Evolutionary conservation across 2,888 invertebrate species (phyloP), one percentile per base, ranked within the genome.

Genomic region (Andrena camellia): DNA sequence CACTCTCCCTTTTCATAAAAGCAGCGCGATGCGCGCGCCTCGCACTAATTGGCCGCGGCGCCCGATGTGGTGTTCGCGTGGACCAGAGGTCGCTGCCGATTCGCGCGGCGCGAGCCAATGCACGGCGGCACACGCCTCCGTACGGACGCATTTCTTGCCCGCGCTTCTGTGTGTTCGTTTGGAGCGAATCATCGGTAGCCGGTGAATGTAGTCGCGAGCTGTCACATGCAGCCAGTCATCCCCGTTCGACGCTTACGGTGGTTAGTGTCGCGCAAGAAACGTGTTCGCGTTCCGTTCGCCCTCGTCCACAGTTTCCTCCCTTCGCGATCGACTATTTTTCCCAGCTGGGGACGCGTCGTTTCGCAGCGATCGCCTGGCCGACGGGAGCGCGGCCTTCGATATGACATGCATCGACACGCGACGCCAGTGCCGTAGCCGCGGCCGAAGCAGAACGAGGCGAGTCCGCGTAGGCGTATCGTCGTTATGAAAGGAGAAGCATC

Each of bases 151-250:
- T 13, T 13, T 42, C 42, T 42, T 5, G 17, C 13, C 42, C 42
- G 42, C 42, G 42, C 42, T 17, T 42, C 42, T 42, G 42, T 17
- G 6, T 29, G 31, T 10, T 23, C 59, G 72, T 78, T 74, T 73
- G 70, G 31, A 7, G 8, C 4, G 5, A 5, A 1, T 20, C 13
- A 4, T 52, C 57, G 60, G n/a, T 66, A 72, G 48, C 73, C 78
- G 67, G 63, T 78, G 85, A 87, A 83, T 20, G n/a, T 72, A 75
- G 84, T 57, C 13, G 23, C 59, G 26, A 72, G 63, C 54, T 52
- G 88, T 90, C 90, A 90, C 90, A 90, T 89, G 89, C 87, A 86
- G 84, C 84, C 88, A 90, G 90, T 89, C 83, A 70, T 88, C 83
- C 77, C 84, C 84, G 10, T 13, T 86, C 84, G 85, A 85, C 86